Conservation (phyloP, 2,797 vertebrate species). For the Sphenodon punctatus region DNA sequence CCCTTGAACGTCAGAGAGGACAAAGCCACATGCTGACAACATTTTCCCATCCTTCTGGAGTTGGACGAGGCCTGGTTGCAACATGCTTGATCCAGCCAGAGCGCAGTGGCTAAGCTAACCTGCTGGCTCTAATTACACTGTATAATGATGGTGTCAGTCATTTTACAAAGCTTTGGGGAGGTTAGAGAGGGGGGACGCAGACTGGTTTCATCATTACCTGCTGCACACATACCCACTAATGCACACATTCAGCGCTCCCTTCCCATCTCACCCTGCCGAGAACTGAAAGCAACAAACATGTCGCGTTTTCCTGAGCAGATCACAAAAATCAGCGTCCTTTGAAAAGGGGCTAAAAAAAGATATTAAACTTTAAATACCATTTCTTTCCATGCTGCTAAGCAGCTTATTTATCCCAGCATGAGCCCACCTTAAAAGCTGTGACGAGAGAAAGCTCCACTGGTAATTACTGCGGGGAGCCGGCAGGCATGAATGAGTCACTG, state of each 20-base stretch:
- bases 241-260: not conserved
- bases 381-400: slow-evolving; percentile 74
- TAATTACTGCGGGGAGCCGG: slow-evolving; percentile 65
- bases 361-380: slow-evolving; percentile 71
- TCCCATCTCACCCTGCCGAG: not conserved
- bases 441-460: slow-evolving; percentile 61
- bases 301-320: slow-evolving; percentile 50
- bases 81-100: no score
- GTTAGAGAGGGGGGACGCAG: slow-evolving; percentile 1
- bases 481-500: slow-evolving; percentile 55
- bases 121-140: no score
- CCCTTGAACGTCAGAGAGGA: no score
- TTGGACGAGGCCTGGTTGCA: no score
- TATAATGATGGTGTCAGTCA: slow-evolving; percentile 42
- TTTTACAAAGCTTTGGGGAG: not conserved
- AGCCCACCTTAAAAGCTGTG: slow-evolving; percentile 71
- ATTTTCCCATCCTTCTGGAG: no score
- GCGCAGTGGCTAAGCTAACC: no score
- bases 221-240: not conserved
- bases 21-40: no score
- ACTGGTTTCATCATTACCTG: not conserved
- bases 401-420: slow-evolving; percentile 77
- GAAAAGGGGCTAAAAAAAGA: slow-evolving; percentile 70
- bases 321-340: slow-evolving; percentile 61
- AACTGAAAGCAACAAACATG: slow-evolving; percentile 21